phyloP scores from a whole-genome alignment of 2,888 invertebrate species.

The Spodoptera littoralis region DNA sequence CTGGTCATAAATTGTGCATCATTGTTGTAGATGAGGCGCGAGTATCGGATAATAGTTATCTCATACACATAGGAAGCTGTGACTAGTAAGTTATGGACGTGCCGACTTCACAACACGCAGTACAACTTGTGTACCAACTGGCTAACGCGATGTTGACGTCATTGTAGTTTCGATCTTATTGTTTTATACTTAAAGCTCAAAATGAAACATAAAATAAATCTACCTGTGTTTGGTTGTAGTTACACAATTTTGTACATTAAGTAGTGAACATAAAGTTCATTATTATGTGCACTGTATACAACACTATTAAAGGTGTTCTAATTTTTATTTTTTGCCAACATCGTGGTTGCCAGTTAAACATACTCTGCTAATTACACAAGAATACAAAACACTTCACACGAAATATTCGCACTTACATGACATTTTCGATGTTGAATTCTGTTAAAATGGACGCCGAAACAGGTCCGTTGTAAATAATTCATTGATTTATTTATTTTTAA shows the following conservation, averaged over 20 bases:
- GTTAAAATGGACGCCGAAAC: conserved; percentile 5
- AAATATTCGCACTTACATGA: conserved; percentile 26
- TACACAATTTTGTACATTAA: no score
- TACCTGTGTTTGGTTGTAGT: no score
- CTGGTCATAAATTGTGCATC: conserved; percentile 41
- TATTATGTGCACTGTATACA: background rate
- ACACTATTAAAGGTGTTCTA: no score
- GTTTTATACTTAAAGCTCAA: no score
- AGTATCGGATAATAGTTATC: conserved; percentile 63
- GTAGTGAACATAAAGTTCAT: background rate
- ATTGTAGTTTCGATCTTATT: no score
- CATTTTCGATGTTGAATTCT: conserved; percentile 20
- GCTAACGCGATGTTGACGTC: no score
- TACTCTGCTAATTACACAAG: conserved; percentile 20
- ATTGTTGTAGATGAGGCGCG: conserved; percentile 73
- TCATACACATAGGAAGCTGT: conserved; percentile 68
- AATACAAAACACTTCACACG: conserved; percentile 2
- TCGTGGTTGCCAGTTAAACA: conserved; percentile 30
- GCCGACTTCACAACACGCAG: conserved; percentile 12
- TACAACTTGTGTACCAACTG: no score
- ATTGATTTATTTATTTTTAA: no score
- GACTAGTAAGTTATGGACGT: conserved; percentile 66
- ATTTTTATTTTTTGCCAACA: conserved; percentile 16
- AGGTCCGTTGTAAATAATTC: conserved; percentile 8
- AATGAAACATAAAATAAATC: no score